These are phyloP conservation scores for Imbricaverruca yamaguchii DNA, from an alignment of 2,888 invertebrate species.

Conservation along the genomic window DNA sequence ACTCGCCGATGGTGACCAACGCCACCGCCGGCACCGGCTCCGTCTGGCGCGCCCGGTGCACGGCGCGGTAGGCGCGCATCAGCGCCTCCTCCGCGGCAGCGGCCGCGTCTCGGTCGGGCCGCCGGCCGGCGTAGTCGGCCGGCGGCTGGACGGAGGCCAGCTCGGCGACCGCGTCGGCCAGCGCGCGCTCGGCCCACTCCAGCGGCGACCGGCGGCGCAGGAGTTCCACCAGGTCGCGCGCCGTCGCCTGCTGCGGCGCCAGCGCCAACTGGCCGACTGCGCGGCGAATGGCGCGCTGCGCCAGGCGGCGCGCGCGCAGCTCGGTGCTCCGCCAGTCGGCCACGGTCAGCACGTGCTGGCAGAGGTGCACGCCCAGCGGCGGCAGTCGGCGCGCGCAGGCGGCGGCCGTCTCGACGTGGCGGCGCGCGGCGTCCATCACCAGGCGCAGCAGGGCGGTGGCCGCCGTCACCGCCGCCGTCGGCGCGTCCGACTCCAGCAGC, in stretches of 20 bases:
- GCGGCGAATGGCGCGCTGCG: not conserved
- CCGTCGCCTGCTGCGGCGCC: not conserved
- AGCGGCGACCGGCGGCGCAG: not conserved
- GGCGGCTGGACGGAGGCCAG: not conserved
- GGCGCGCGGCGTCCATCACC: not conserved
- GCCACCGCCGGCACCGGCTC: slow-evolving; percentile 6
- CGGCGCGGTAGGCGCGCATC: not conserved
- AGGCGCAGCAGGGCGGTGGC: not conserved
- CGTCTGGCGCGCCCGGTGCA: not conserved
- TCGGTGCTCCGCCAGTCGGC: not conserved
- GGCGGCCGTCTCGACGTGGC: not conserved
- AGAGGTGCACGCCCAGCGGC: slow-evolving; percentile 4
- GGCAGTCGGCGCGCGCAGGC: not conserved
- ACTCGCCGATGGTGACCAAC: not conserved
- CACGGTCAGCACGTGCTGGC: slow-evolving; percentile 5
- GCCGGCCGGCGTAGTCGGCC: not conserved
- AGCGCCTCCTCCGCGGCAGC: not conserved
- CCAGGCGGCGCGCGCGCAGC: not conserved
- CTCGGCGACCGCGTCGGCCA: slow-evolving; percentile 3
- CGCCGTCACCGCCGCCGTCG: not conserved
- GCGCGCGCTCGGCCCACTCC: not conserved
- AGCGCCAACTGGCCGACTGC: not conserved
- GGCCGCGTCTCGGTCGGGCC: not conserved
- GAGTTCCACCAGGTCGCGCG: not conserved
- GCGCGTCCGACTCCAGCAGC: not conserved